Percentiles rank a stretch among this genome's conserved stretches.
Conservation (phyloP, 2,888 invertebrate species). For the Villa cingulata region DNA sequence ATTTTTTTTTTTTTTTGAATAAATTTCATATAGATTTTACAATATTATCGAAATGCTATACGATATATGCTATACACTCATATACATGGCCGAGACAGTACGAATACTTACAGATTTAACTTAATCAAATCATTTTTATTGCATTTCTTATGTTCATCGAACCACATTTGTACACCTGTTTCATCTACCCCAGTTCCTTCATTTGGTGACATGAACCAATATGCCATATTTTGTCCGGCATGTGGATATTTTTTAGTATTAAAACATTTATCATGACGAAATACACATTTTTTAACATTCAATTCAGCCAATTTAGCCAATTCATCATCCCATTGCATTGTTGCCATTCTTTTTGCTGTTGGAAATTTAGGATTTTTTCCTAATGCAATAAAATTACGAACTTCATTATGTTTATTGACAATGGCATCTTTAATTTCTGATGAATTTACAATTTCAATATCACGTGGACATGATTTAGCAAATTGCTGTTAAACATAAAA, state of each 20-base stretch:
- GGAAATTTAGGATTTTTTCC: slow-evolving; percentile 24
- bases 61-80: neutral
- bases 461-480: slow-evolving; percentile 6
- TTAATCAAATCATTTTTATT: slow-evolving; percentile 1
- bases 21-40: no score
- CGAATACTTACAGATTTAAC: no score
- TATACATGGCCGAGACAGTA: no score
- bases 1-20: no score
- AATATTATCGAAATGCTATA: no score
- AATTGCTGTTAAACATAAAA: no score
- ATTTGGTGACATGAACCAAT: neutral
- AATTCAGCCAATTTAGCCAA: slow-evolving; percentile 26
- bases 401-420: slow-evolving; percentile 30
- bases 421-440: slow-evolving; percentile 26
- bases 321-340: slow-evolving; percentile 29
- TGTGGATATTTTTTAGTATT: slow-evolving; percentile 25
- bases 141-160: slow-evolving; percentile 4
- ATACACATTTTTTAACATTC: slow-evolving; percentile 27
- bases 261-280: slow-evolving; percentile 28
- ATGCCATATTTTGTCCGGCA: slow-evolving; percentile 27
- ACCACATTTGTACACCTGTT: slow-evolving; percentile 4
- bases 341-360: slow-evolving; percentile 27
- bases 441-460: slow-evolving; percentile 22
- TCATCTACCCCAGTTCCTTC: neutral
- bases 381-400: slow-evolving; percentile 26